Percentiles rank a stretch among this genome's conserved stretches.
phyloP scores from a whole-genome alignment of 2,113 vertebrate genomes.

The Myxocyprinus asiaticus region DNA sequence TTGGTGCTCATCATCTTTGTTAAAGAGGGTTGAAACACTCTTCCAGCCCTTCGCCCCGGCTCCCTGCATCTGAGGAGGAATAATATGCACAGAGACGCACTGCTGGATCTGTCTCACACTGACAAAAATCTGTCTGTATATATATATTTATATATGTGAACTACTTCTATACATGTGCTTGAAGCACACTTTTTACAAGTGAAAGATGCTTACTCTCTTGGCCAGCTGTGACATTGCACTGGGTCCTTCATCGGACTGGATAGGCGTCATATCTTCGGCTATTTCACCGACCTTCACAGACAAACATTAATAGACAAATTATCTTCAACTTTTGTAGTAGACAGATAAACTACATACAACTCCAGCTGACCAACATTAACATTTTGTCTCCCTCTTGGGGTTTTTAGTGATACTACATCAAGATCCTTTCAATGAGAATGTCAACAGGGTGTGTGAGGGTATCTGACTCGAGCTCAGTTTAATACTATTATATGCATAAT shows the following conservation, averaged over 20 bases:
- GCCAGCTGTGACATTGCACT: conserved; percentile 74
- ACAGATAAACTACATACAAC: background rate
- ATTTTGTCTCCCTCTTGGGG: conserved; percentile 14
- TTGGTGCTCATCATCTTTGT: conserved; percentile 89
- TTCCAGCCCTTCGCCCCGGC: conserved; percentile 86
- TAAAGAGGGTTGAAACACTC: conserved; percentile 85
- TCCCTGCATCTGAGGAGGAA: conserved; percentile 82
- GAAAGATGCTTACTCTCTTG: conserved; percentile 66
- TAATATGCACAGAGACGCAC: conserved; percentile 22
- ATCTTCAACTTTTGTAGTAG: too few species aligned
- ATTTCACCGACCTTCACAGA: conserved; percentile 67
- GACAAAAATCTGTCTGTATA: background rate
- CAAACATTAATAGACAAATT: background rate
- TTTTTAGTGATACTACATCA: background rate
- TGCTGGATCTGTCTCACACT: background rate
- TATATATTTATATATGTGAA: too few species aligned
- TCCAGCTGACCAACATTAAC: background rate
- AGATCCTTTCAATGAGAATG: background rate
- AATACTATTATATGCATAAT: too few species aligned
- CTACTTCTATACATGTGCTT: too few species aligned
- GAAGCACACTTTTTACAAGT: too few species aligned
- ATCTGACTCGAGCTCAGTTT: too few species aligned
- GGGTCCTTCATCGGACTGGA: conserved; percentile 72
- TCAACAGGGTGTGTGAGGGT: background rate
- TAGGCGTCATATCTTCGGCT: conserved; percentile 65